Conservation (phyloP, 2,888 invertebrate species). For the Noctua comes region DNA sequence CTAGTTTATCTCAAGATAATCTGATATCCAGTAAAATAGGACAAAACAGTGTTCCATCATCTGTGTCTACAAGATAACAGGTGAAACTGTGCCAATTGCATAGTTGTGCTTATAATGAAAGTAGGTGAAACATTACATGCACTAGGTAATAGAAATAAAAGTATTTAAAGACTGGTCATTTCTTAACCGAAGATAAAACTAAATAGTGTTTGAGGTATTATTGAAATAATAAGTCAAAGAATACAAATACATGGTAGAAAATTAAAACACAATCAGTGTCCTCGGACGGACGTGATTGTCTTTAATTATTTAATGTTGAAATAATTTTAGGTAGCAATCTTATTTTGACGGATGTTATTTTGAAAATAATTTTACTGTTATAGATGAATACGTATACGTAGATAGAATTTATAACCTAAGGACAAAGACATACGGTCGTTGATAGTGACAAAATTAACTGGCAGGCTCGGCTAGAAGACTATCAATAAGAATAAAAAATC, state of each 20-base stretch:
- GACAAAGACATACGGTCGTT: neutral
- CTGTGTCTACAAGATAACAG: slow-evolving; percentile 48
- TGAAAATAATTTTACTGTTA: neutral
- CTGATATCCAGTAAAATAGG: slow-evolving; percentile 39
- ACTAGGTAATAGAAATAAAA: neutral
- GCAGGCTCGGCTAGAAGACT: neutral
- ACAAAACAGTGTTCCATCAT: slow-evolving; percentile 47
- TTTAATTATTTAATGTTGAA: slow-evolving; percentile 7
- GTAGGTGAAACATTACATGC: slow-evolving; percentile 8
- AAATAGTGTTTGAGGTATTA: neutral
- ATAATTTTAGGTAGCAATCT: neutral
- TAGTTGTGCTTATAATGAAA: slow-evolving; percentile 14
- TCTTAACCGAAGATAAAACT: neutral
- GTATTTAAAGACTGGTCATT: neutral
- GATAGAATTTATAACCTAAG: neutral
- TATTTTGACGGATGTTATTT: neutral
- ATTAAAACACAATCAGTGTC: slow-evolving; percentile 18
- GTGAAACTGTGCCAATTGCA: slow-evolving; percentile 36
- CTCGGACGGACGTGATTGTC: neutral
- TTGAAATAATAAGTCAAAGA: neutral
- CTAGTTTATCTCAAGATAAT: slow-evolving; percentile 55
- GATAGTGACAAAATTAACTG: neutral
- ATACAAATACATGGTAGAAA: neutral
- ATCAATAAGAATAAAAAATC: neutral
- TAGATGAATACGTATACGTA: neutral